Base-by-base conservation (phyloP, 2,888 invertebrate genomes). In the Sympetrum striolatum region DNA sequence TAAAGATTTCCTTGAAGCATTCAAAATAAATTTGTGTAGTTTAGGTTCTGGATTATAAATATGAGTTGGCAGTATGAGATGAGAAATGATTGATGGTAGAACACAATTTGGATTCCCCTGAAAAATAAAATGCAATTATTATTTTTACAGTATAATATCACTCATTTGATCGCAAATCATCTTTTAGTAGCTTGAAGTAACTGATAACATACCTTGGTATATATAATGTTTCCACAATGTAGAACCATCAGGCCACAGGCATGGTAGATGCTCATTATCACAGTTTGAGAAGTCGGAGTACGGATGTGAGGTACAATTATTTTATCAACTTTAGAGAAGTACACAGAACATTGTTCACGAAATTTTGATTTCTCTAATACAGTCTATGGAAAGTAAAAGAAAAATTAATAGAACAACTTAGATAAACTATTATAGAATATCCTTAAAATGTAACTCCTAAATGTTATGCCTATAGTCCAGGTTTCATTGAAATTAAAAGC, bases 91-190 rank as follows among this genome's bases (percentile, higher is more conserved):
- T 14, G 81, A 37, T 39, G 90, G 90, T 25, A 91, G 79, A 79
- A 91, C 25, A 73, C 91, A 91, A 48, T 91, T 90, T 10, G 91
- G 91, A 53, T 91, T 91, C 14, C 90, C 90, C 91, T 91, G 44
- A 90, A 81, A 90, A 90, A 90, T 48, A 18, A 53, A 91, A 39
- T 8, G 22, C 35, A 2, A 35, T 1, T 22, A 35, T 86, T 22
- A n/a, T 12, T 25, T 12, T 31, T 8, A 6, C 5, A 44, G 44
- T 44, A 18, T 18, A 53, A 5, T 18, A 14, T 53, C 3, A 53
- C 18, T 53, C 18, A 18, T 18, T 53, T 18, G 4, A 10, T 0
- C 25, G 64, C 2, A 81, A 60, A 18, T n/a, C 35, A 86, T 31
- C 31, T 35, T 0, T 48, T n/a, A 64, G 15, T 15, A n/a, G 37